Evolutionary conservation across 1,140 invertebrate species (phyloP).

Genomic region (Zaprionus lachaisei): DNA sequence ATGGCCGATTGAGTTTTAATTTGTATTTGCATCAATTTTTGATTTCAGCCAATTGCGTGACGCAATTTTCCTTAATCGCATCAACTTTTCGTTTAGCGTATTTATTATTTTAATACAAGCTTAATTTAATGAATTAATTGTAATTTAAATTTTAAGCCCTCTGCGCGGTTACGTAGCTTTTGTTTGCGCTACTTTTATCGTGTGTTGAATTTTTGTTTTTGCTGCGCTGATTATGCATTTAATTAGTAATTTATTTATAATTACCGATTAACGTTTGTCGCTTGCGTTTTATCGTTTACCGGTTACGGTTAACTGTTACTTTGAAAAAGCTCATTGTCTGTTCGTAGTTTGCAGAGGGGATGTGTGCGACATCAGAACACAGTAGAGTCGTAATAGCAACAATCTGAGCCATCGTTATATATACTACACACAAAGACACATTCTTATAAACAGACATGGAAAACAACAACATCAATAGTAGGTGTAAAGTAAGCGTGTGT

Average conservation of each 20-base stretch:
- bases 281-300: constrained; percentile 4
- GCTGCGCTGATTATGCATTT: constrained; percentile 32
- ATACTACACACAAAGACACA: constrained; percentile 59
- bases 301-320: constrained; percentile 12
- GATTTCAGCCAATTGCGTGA: constrained; percentile 39
- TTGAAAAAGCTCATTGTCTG: constrained; percentile 78
- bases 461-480: constrained; percentile 52
- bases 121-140: constrained; percentile 70
- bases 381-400: neutral
- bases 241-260: constrained; percentile 42
- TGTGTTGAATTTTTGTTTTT: constrained; percentile 13
- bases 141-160: constrained; percentile 33
- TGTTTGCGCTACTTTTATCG: neutral
- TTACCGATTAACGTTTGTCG: constrained; percentile 29
- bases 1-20: constrained; percentile 45
- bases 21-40: constrained; percentile 44
- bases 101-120: constrained; percentile 62
- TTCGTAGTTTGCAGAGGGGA: constrained; percentile 5
- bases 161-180: constrained; percentile 32
- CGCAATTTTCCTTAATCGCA: constrained; percentile 49
- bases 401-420: neutral
- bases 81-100: constrained; percentile 43
- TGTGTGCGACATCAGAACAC: neutral
- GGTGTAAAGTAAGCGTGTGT: constrained; percentile 15
- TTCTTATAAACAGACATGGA: constrained; percentile 35